These are phyloP conservation scores for Steinernema hermaphroditum DNA, from an alignment of 2,888 invertebrate genomes.

Conservation along the genomic window DNA sequence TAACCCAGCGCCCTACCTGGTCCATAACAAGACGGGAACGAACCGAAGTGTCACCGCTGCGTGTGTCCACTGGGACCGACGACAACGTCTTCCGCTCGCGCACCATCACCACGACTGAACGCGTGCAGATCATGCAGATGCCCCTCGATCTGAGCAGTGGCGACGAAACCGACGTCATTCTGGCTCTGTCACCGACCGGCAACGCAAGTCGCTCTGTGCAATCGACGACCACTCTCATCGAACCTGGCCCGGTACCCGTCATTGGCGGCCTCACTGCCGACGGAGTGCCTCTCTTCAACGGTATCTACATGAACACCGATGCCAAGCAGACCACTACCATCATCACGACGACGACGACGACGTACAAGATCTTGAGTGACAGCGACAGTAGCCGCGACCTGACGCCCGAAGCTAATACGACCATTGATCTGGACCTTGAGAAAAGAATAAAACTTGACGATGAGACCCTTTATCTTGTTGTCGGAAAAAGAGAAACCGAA, in stretches of 20 bases:
- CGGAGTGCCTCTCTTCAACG: conserved; percentile 58
- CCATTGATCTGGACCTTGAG: neutral
- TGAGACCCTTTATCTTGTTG: conserved; percentile 43
- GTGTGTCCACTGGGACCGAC: conserved; percentile 30
- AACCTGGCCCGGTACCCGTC: conserved; percentile 53
- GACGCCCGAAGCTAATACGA: neutral
- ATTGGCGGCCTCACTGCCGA: conserved; percentile 56
- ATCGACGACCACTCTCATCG: conserved; percentile 55
- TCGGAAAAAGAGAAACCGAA: conserved; percentile 47
- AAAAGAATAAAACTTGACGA: neutral
- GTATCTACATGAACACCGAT: conserved; percentile 54
- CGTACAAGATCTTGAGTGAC: conserved; percentile 55
- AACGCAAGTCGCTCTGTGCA: conserved; percentile 57
- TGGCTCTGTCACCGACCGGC: conserved; percentile 58
- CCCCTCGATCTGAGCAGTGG: conserved; percentile 49
- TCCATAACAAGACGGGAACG: conserved; percentile 58
- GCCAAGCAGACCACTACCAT: conserved; percentile 62
- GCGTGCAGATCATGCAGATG: conserved; percentile 63
- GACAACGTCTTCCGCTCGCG: conserved; percentile 53
- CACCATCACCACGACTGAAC: conserved; percentile 63
- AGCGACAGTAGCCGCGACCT: conserved; percentile 31
- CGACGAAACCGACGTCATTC: conserved; percentile 48
- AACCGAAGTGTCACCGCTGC: conserved; percentile 52
- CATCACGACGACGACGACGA: conserved; percentile 65
- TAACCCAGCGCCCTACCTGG: conserved; percentile 51